Percentiles rank a stretch among this genome's conserved stretches.
These are phyloP conservation scores for Pecten maximus DNA, from an alignment of 2,888 invertebrate genomes.

Conservation along the genomic window DNA sequence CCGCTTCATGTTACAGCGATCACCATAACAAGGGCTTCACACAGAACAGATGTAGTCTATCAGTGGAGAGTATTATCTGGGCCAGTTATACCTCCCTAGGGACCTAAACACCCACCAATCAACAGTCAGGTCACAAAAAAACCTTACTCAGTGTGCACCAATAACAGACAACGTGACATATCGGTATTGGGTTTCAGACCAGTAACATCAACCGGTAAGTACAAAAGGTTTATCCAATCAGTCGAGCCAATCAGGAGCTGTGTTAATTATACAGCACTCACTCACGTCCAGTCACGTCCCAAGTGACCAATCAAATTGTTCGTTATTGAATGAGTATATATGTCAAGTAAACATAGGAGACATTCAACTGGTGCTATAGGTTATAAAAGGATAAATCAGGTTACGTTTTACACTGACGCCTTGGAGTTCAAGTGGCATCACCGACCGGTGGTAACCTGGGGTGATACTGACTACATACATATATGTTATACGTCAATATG, in stretches of 20 bases:
- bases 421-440: too few relatives aligned
- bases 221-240: neutral
- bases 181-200: neutral
- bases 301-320: neutral
- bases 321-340: neutral
- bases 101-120: neutral
- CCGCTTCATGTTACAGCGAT: conserved; percentile 1
- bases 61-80: neutral
- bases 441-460: too few relatives aligned
- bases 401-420: too few relatives aligned
- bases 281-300: neutral
- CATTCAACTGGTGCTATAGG: neutral
- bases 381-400: too few relatives aligned
- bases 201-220: neutral
- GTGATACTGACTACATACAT: too few relatives aligned
- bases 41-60: conserved; percentile 10
- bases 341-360: neutral
- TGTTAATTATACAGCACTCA: neutral
- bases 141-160: neutral
- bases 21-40: neutral
- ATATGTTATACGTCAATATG: too few relatives aligned
- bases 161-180: neutral
- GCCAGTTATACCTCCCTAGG: neutral
- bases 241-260: neutral
- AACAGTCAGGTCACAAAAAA: neutral